Percentiles rank a stretch among this genome's conserved stretches.
Evolutionary conservation across 35 echinoderm and acorn worm species (phyloP).

Genomic region (Stichopus chloronotus): DNA sequence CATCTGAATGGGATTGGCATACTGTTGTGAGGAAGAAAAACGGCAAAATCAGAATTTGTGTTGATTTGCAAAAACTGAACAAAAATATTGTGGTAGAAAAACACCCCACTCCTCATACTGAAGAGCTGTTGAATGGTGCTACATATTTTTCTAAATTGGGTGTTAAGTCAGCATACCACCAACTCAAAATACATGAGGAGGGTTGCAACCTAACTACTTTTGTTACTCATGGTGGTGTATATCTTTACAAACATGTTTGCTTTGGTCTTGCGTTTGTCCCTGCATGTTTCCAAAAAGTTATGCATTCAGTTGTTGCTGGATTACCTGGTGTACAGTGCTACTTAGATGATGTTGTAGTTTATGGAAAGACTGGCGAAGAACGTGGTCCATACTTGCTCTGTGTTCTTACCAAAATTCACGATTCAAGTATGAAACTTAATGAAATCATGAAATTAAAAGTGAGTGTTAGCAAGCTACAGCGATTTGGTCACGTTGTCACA

Average conservation of each 20-base stretch:
- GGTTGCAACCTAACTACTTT: conserved; percentile 63
- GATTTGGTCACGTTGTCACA: conserved; percentile 52
- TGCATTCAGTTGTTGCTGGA: conserved; percentile 52
- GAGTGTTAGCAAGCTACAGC: conserved; percentile 32
- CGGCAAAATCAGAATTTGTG: conserved; percentile 63
- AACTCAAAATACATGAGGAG: conserved; percentile 56
- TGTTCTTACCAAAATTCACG: conserved; percentile 47
- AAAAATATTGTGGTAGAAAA: conserved; percentile 62
- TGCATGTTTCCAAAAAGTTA: conserved; percentile 64
- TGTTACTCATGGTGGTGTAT: conserved; percentile 69
- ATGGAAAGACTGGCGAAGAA: conserved; percentile 63
- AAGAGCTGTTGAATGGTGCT: conserved; percentile 63
- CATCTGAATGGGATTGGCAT: conserved; percentile 73
- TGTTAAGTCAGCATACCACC: conserved; percentile 69
- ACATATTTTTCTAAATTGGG: conserved; percentile 67
- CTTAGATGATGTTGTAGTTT: conserved; percentile 77
- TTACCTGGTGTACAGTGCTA: conserved; percentile 65
- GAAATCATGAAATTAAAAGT: conserved; percentile 64
- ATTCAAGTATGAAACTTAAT: conserved; percentile 64
- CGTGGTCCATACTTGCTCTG: conserved; percentile 43
- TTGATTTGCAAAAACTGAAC: conserved; percentile 72
- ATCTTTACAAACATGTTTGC: conserved; percentile 66
- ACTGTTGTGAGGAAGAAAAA: conserved; percentile 66
- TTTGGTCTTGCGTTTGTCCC: conserved; percentile 77
- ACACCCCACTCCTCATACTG: conserved; percentile 68